Conservation (phyloP, 2,888 invertebrate species). For the Andrena hattorfiana region DNA sequence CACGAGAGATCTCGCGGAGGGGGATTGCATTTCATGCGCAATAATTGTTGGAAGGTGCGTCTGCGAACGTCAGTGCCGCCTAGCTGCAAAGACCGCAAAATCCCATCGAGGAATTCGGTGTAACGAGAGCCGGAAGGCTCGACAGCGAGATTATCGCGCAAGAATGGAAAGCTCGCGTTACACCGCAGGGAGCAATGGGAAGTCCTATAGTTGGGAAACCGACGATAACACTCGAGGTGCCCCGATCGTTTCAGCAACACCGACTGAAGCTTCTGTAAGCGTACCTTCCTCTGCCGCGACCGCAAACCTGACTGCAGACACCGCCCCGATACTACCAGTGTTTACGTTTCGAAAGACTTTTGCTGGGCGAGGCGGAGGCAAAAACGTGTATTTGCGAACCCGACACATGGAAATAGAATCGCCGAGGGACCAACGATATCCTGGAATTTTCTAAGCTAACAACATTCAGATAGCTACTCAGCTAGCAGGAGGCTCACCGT, state of each 20-base stretch:
- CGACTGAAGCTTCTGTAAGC: constrained; percentile 7
- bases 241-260: constrained; percentile 40
- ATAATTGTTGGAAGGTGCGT: constrained; percentile 29
- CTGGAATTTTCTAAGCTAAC: not conserved
- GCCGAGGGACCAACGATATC: not conserved
- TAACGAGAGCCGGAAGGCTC: constrained; percentile 37
- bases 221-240: constrained; percentile 40
- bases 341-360: not conserved
- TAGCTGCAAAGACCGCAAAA: constrained; percentile 8
- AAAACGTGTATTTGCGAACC: not conserved
- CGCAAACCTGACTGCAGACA: not conserved
- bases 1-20: not conserved
- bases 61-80: not conserved
- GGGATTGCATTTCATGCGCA: constrained; percentile 26
- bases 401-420: not conserved
- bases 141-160: constrained; percentile 52
- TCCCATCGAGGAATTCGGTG: constrained; percentile 46
- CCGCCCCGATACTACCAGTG: not conserved
- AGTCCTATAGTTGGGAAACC: constrained; percentile 28
- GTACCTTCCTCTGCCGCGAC: not conserved
- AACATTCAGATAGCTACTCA: not conserved
- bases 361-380: no score
- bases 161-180: constrained; percentile 52
- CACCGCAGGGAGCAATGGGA: constrained; percentile 43
- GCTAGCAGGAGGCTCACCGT: not conserved